Evolutionary conservation across 1,140 invertebrate genomes (phyloP), one percentile per base, ranked within the genome.

Genomic region (Hyles euphorbiae): DNA sequence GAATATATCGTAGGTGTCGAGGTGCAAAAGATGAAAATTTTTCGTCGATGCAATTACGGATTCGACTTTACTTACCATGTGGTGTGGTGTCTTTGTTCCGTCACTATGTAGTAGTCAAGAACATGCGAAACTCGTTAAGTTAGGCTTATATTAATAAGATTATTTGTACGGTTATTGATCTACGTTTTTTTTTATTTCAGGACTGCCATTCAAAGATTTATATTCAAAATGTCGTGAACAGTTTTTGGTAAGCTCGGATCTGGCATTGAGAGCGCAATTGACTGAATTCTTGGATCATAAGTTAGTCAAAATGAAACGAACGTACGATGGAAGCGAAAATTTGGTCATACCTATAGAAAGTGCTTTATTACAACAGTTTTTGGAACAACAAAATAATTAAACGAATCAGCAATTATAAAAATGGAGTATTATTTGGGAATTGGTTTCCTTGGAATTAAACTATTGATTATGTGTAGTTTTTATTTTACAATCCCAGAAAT

Each of bases 261-360:
- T 95, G 8, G 96, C 95, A 1, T 81, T 99, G 36, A 91, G 96
- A 64, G 93, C 96, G 3, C 97, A 98, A 72, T 88, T 99, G 2
- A 97, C 95, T 1, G 98, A 99, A 90, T 99, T 98, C 83, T 90
- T 95, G 49, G 97, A 99, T 87, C 98, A 99, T 82, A 96, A 97
- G 80, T 90, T 99, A 53, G 92, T 98, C 0, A 95, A 94, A 82
- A 93, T 91, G 11, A 95, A 95, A 75, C 92, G 95, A 68, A 94
- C 92, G 56, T 83, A 90, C 10, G 96, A 97, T 83, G 96, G 96
- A 40, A 91, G 92, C 49, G 96, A 98, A 81, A 93, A 95, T 74
- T 86, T 98, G 7, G 74, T 91, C 3, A 96, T 98, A 81, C 95
- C 96, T 5, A 91, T 97, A 45, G 94, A 95, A 69, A 92, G 91